Percentiles rank a stretch among this genome's conserved stretches.
Evolutionary conservation across 2,888 invertebrate genomes (phyloP).

Genomic region (Ormia ochracea): DNA sequence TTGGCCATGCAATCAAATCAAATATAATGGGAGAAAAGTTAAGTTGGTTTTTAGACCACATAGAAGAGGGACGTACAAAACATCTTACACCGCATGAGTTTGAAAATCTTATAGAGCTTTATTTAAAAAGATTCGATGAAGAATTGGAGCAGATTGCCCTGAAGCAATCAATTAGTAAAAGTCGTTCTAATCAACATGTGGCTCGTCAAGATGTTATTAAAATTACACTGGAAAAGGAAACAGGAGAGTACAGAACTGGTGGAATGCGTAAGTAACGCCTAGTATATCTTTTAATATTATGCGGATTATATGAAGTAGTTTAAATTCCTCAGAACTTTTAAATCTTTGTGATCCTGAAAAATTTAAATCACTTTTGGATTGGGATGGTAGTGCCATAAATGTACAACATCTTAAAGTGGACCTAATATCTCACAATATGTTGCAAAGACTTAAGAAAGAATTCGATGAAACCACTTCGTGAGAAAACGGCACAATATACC

Average conservation of each 20-base stretch:
- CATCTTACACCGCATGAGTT: conserved; percentile 81
- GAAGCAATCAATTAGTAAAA: conserved; percentile 84
- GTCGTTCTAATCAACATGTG: conserved; percentile 86
- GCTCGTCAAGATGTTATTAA: conserved; percentile 87
- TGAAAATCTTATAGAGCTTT: conserved; percentile 77
- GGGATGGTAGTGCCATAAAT: conserved; percentile 76
- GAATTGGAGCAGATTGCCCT: conserved; percentile 87
- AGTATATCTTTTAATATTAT: neutral
- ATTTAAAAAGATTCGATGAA: conserved; percentile 83
- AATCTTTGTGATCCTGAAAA: conserved; percentile 73
- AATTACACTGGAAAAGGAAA: conserved; percentile 85
- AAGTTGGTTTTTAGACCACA: conserved; percentile 84
- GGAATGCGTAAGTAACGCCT: conserved; percentile 81
- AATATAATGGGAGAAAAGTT: conserved; percentile 87
- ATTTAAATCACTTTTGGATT: conserved; percentile 71
- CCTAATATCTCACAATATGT: conserved; percentile 72
- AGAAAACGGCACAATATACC: too few species aligned
- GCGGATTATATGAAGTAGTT: neutral
- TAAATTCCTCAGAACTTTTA: conserved; percentile 67
- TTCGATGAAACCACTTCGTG: neutral
- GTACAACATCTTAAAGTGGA: conserved; percentile 76
- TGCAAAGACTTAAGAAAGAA: conserved; percentile 68
- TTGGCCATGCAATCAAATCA: conserved; percentile 83
- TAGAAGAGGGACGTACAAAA: conserved; percentile 77
- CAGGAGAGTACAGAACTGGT: conserved; percentile 84